Evolutionary conservation across 2,797 vertebrate genomes (phyloP), one percentile per base, ranked within the genome.

Genomic region (Myoxocephalus aenaeus): DNA sequence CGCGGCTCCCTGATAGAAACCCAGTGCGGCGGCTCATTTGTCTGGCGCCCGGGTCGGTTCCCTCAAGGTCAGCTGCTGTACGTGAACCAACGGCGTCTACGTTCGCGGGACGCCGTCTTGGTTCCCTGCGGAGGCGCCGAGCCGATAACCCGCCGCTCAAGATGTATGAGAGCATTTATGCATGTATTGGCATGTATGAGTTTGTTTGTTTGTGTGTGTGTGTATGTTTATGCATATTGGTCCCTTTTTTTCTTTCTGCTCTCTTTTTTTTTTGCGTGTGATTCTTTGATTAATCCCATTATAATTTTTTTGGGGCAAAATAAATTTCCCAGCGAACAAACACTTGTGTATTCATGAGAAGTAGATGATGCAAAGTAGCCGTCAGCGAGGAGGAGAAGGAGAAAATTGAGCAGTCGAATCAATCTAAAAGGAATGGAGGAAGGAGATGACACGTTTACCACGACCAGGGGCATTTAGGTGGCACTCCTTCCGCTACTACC

Each of bases 131-230:
- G 64, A 58, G 78, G 46, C 64, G 72, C 70, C 6, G 70, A 77
- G 67, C 72, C 70, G 64, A 62, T 77, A 82, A 86, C 66, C 71
- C 44, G 63, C 79, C 80, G 65, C 70, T 90, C 68, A 44, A 74
- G 76, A 87, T 84, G 83, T 79, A 77, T 59, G 58, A 50, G 67
- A 79, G 77, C n/a, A n/a, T n/a, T n/a, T n/a, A n/a, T n/a, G n/a
- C n/a, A n/a, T n/a, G n/a, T n/a, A n/a, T n/a, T n/a, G n/a, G n/a
- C n/a, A n/a, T n/a, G n/a, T n/a, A n/a, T n/a, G 25, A 1, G 25
- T 65, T 32, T 70, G 48, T 50, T 3, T 69, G 42, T 54, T 12
- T 46, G 51, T 79, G 38, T 58, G 51, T 42, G 5, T 44, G 4
- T 15, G 14, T 44, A 40, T 79, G 53, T 73, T 77, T 46, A 40